Percentiles rank a stretch among this genome's conserved stretches.
Conservation (phyloP, 1,140 invertebrate genomes). For the Zophobas morio region DNA sequence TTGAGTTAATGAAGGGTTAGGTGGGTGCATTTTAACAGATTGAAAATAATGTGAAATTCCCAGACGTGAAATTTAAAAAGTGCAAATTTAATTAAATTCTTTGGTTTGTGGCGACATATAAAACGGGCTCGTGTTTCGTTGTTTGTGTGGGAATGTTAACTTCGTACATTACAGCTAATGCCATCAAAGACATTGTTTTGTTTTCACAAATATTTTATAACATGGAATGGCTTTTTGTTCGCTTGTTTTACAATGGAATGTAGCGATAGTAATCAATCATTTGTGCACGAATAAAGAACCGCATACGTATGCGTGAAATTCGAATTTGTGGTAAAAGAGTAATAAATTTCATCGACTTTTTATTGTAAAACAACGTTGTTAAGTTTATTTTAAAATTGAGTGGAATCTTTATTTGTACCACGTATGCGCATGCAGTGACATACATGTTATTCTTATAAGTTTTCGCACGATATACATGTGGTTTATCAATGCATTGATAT, state of each 20-base stretch:
- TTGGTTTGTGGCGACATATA: neutral
- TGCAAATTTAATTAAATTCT: conserved; percentile 16
- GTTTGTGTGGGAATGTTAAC: neutral
- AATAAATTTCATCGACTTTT: neutral
- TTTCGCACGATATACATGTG: too few species aligned
- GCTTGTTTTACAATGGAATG: conserved; percentile 3
- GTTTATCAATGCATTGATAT: too few species aligned
- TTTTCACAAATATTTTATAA: conserved; percentile 20
- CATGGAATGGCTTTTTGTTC: conserved; percentile 10
- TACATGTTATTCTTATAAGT: too few species aligned
- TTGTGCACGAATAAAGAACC: conserved; percentile 1
- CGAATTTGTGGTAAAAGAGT: neutral
- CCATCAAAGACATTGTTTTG: conserved; percentile 18
- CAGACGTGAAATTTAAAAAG: conserved; percentile 4
- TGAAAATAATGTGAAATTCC: conserved; percentile 5
- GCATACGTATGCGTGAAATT: neutral
- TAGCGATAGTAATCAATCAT: neutral
- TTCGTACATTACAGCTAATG: conserved; percentile 1
- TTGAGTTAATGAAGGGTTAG: neutral
- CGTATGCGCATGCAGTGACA: too few species aligned
- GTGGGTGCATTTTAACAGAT: conserved; percentile 14
- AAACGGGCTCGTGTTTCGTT: neutral
- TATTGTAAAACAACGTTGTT: neutral
- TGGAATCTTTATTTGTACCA: too few species aligned
- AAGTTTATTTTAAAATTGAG: too few species aligned